Evolutionary conservation across 2,888 invertebrate genomes (phyloP).

Genomic region (Papilio demoleus): DNA sequence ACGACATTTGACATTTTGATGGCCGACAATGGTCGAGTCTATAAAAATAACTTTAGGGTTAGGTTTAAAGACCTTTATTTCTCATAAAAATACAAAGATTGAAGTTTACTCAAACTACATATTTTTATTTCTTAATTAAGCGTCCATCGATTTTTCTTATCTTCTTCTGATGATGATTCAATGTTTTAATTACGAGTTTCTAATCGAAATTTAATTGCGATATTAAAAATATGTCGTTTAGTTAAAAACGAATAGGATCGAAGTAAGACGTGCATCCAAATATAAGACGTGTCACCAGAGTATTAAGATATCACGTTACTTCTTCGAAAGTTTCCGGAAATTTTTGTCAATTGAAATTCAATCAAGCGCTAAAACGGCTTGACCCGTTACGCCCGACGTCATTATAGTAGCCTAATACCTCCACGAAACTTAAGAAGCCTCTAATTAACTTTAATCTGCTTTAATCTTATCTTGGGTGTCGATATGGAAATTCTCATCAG

Average conservation of each 20-base stretch:
- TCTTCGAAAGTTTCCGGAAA: constrained; percentile 24
- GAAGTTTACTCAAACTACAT: no score
- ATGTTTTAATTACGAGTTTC: no score
- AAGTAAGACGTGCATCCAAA: not conserved
- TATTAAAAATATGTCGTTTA: not conserved
- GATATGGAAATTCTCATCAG: constrained; percentile 30
- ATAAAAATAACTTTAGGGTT: no score
- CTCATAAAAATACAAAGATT: no score
- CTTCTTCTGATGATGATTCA: no score
- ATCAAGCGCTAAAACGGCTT: constrained; percentile 43
- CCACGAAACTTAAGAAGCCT: constrained; percentile 40
- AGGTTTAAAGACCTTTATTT: no score
- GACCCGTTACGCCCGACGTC: constrained; percentile 44
- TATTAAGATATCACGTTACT: constrained; percentile 32
- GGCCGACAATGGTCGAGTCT: no score
- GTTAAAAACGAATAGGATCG: not conserved
- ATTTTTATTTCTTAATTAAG: no score
- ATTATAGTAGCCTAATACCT: constrained; percentile 41
- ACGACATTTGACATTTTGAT: no score
- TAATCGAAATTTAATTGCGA: no score
- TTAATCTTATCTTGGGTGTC: constrained; percentile 41
- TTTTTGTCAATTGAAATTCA: constrained; percentile 40
- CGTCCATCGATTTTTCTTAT: no score
- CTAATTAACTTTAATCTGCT: constrained; percentile 40
- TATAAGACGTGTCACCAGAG: constrained; percentile 27